phyloP scores from a whole-genome alignment of 2,113 vertebrate species.

The Rousettus leschenaultii region DNA sequence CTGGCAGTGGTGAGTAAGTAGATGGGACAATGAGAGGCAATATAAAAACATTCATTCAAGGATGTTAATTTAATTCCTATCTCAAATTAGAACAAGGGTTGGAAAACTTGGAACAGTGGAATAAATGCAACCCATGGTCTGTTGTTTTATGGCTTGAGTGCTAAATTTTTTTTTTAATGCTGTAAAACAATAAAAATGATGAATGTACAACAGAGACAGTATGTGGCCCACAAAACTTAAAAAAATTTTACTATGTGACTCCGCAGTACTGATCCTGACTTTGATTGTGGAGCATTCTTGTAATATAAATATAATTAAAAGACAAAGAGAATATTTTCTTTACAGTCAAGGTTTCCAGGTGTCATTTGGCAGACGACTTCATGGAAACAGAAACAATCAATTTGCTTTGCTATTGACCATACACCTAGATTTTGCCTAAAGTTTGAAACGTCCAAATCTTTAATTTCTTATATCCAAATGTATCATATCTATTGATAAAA shows the following conservation, averaged over 20 bases:
- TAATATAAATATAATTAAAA: not conserved
- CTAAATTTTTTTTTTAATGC: not conserved
- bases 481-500: not conserved
- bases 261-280: not conserved
- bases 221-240: not conserved
- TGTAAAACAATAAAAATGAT: not conserved
- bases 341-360: not conserved
- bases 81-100: not conserved
- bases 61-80: conserved; percentile 19
- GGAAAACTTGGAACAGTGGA: not conserved
- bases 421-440: not conserved
- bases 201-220: not conserved
- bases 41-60: not conserved
- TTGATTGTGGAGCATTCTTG: not conserved
- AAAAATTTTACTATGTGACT: not conserved
- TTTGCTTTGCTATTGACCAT: not conserved
- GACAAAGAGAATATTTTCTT: not conserved
- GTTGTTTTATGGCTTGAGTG: not conserved
- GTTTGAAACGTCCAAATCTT: not conserved
- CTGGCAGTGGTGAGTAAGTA: not conserved
- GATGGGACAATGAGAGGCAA: not conserved
- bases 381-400: not conserved
- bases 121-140: not conserved
- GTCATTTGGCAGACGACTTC: not conserved
- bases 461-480: not conserved